phyloP scores from a whole-genome alignment of 2,113 vertebrate species.

The Podocnemis expansa region DNA sequence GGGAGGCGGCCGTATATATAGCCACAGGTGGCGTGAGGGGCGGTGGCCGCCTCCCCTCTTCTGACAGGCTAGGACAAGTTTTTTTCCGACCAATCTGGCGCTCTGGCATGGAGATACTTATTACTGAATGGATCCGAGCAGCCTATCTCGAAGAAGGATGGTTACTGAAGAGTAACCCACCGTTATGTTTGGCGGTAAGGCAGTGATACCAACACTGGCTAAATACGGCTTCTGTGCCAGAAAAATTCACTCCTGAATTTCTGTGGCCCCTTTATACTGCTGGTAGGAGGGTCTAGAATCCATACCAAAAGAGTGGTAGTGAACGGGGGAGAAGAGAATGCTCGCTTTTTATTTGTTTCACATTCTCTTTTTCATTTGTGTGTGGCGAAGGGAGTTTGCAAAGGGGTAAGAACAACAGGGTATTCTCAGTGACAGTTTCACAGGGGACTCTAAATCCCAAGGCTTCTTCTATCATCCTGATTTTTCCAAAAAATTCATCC shows the following conservation, averaged over 20 bases:
- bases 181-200: too few species aligned
- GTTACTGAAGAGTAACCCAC: too few species aligned
- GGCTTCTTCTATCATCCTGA: neutral
- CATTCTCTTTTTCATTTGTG: neutral
- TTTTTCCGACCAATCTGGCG: too few species aligned
- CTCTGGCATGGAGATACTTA: too few species aligned
- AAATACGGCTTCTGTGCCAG: neutral
- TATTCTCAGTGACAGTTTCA: neutral
- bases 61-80: too few species aligned
- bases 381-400: neutral
- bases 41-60: too few species aligned
- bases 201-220: too few species aligned
- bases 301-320: neutral
- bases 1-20: too few species aligned
- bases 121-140: too few species aligned
- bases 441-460: neutral
- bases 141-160: too few species aligned
- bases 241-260: neutral
- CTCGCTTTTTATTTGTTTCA: neutral
- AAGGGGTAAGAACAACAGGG: neutral
- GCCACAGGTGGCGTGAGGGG: too few species aligned
- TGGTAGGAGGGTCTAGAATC: neutral
- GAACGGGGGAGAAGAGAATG: fast-evolving
- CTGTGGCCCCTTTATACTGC: neutral
- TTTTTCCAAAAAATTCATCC: neutral